phyloP scores from a whole-genome alignment of 2,888 invertebrate genomes.

The Slavum lentiscoides region DNA sequence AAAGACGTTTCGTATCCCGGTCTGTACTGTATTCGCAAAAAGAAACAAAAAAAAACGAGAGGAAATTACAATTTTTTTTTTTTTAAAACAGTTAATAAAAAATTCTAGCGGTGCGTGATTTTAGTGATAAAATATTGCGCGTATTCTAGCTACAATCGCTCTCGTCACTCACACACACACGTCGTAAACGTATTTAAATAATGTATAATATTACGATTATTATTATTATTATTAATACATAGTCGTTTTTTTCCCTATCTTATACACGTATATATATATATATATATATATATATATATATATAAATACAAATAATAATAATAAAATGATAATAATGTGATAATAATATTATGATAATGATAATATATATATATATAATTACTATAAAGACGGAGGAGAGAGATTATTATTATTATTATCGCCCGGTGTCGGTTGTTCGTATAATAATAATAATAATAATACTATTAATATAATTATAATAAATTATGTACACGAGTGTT shows the following conservation, averaged over 20 bases:
- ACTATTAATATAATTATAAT: not conserved
- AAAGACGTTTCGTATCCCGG: too few species aligned
- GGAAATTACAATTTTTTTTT: too few species aligned
- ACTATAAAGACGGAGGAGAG: not conserved
- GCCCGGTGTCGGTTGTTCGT: too few species aligned
- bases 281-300: not conserved
- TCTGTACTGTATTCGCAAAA: too few species aligned
- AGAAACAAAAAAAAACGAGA: too few species aligned
- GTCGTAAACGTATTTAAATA: not conserved
- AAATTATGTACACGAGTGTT: not conserved
- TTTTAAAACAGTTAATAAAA: too few species aligned
- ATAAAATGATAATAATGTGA: constrained; percentile 22
- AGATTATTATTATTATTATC: not conserved
- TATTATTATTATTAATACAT: constrained; percentile 1
- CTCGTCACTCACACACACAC: not conserved
- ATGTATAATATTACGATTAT: not conserved
- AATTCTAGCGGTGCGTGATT: too few species aligned
- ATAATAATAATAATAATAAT: not conserved
- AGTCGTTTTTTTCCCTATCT: not conserved
- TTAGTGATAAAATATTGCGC: too few species aligned
- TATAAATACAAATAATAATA: constrained; percentile 23
- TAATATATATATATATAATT: too few species aligned
- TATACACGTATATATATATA: not conserved
- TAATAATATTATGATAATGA: constrained; percentile 24
- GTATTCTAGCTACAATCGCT: too few species aligned